Percentiles rank a stretch among this genome's conserved stretches.
These are phyloP conservation scores for Chaetops frenatus DNA, from an alignment of 2,113 vertebrate genomes.

Conservation along the genomic window DNA sequence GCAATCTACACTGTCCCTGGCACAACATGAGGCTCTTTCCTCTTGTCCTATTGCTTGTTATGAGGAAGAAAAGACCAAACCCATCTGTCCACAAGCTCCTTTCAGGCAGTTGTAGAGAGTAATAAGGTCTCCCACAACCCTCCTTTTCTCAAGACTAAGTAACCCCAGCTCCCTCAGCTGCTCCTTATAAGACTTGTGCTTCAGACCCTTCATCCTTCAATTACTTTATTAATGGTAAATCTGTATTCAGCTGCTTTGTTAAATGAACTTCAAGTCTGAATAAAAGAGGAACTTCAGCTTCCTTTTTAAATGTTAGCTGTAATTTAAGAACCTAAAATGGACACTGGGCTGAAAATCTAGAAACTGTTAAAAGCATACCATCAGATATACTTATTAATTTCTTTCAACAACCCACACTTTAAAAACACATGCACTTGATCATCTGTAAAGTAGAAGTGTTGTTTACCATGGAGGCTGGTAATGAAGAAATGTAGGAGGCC, in stretches of 20 bases:
- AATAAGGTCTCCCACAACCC: accelerated
- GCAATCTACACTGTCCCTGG: not conserved
- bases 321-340: not conserved
- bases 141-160: not conserved
- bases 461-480: not conserved
- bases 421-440: not conserved
- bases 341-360: not conserved
- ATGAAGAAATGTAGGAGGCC: not conserved
- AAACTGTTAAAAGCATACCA: not conserved
- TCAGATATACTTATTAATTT: not conserved
- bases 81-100: too few relatives aligned
- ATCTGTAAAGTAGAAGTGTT: not conserved
- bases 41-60: not conserved
- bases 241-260: not conserved
- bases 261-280: not conserved
- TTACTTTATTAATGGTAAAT: not conserved
- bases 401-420: not conserved
- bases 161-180: not conserved
- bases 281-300: not conserved
- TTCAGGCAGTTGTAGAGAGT: not conserved
- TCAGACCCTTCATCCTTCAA: not conserved
- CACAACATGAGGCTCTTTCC: not conserved
- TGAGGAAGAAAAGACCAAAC: accelerated
- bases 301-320: not conserved
- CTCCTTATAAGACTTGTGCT: not conserved